Base-by-base conservation (phyloP, 37 sponge, comb jelly and placozoan species). In the Dysidea cf. avara region DNA sequence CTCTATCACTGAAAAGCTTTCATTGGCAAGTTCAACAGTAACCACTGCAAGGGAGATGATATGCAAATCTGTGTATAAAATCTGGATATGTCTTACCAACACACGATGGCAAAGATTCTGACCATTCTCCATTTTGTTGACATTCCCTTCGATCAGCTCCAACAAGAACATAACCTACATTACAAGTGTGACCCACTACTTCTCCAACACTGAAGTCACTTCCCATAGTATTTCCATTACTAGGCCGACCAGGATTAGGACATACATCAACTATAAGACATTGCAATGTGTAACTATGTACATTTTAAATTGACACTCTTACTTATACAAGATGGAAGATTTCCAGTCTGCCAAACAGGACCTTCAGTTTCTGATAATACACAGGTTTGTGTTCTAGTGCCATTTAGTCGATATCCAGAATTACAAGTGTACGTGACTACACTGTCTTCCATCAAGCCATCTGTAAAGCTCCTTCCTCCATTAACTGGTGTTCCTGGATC, bases 91-190 rank as follows among this genome's bases (percentile, higher is more conserved):
- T 14, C 25, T 12, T 25, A 12, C 6, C 12, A 6, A 72, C 32
- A 32, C 89, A 88, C 14, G 60, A 56, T 24, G 89, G 89, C 39
- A 48, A 62, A 18, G 68, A 30, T 0, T 70, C 83, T 54, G 64
- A 73, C 83, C 83, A 88, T 43, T 3, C 30, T 39, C 83, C 83
- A 67, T 78, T 60, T 0, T 0, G 48, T 39, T 78, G 83, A 82
- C 89, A 88, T 22, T 37, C 70, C 22, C 83, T 40, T 21, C 12
- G 69, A 48, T 64, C 47, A 0, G 63, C 52, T 0, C 82, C 82
- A 20, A 69, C 76, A 0, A 81, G 52, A 3, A 78, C 69, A 68
- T 39, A 88, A 14, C 76, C 83, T 54, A 82, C 83, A 68, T 62
- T 71, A 51, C 88, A 88, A 20, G 53, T 52, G 64, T 58, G 78